These are phyloP conservation scores for Macropus fuliginosus DNA, from an alignment of 2,797 vertebrate species.

Conservation along the genomic window DNA sequence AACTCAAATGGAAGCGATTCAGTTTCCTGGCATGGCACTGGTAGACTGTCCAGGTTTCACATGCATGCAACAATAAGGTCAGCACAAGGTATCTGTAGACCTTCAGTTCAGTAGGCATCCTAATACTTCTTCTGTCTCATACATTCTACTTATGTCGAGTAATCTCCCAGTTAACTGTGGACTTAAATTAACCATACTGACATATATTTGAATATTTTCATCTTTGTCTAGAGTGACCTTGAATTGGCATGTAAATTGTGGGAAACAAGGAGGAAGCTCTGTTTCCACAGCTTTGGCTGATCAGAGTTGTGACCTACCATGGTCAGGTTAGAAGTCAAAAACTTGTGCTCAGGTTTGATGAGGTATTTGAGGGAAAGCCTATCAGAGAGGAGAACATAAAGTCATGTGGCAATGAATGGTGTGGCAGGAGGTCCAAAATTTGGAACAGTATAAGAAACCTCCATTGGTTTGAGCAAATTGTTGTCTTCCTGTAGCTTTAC, in stretches of 20 bases:
- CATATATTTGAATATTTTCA: slow-evolving; percentile 19
- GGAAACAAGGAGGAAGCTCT: no score
- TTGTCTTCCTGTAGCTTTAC: no score
- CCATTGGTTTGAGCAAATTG: no score
- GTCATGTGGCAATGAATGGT: no score
- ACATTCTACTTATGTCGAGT: neutral
- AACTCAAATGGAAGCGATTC: neutral
- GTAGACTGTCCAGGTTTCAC: neutral
- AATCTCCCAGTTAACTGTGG: neutral
- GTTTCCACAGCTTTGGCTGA: no score
- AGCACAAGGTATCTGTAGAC: neutral
- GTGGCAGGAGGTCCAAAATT: no score
- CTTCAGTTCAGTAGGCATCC: neutral
- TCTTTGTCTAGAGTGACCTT: neutral
- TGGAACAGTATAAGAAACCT: no score
- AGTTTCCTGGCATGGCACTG: neutral
- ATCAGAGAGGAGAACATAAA: no score
- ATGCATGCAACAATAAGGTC: neutral
- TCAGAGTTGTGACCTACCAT: no score
- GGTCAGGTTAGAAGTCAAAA: no score
- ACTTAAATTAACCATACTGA: slow-evolving; percentile 32
- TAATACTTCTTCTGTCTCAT: neutral
- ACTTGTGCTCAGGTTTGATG: no score
- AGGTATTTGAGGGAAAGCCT: no score
- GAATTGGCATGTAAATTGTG: neutral